A percentile compares a stretch with the other conserved stretches of the same genome.
Conservation (phyloP, 92 coral and sea anemone genomes). For the Chrysogorgia sp. region DNA sequence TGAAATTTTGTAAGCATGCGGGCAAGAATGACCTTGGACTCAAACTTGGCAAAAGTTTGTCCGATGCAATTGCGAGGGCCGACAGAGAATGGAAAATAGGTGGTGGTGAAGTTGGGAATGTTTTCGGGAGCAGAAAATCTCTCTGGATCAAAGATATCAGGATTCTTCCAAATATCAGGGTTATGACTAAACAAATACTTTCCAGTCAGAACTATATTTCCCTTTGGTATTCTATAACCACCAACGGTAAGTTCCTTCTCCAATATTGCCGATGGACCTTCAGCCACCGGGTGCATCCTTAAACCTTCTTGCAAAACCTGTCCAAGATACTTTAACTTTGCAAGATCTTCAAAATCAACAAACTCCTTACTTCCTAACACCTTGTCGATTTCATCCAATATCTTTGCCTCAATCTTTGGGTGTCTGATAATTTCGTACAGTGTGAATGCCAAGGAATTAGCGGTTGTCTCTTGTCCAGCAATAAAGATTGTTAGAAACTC, state of each 20-base stretch:
- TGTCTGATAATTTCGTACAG: constrained; percentile 63
- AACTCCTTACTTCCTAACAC: constrained; percentile 65
- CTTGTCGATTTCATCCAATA: constrained; percentile 67
- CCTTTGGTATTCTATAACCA: constrained; percentile 70
- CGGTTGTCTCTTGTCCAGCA: constrained; percentile 84
- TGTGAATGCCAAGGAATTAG: constrained; percentile 70
- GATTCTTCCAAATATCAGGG: constrained; percentile 72
- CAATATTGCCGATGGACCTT: constrained; percentile 55
- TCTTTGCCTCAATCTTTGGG: constrained; percentile 54
- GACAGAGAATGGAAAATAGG: constrained; percentile 72
- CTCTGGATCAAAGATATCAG: constrained; percentile 83
- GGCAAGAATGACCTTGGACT: constrained; percentile 85
- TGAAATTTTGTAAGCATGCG: constrained; percentile 74
- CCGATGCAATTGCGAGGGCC: constrained; percentile 95
- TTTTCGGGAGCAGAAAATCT: constrained; percentile 61
- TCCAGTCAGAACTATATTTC: constrained; percentile 46
- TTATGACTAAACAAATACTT: constrained; percentile 53
- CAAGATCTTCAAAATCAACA: constrained; percentile 77
- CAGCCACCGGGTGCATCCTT: constrained; percentile 71
- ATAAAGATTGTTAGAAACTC: constrained; percentile 68
- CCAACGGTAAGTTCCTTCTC: constrained; percentile 63
- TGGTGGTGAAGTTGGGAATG: constrained; percentile 47
- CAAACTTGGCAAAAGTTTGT: constrained; percentile 88
- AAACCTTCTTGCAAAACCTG: constrained; percentile 83
- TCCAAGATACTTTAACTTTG: constrained; percentile 79